These are phyloP conservation scores for Adelognathus sp. DNA, from an alignment of 2,888 invertebrate genomes.

Conservation along the genomic window DNA sequence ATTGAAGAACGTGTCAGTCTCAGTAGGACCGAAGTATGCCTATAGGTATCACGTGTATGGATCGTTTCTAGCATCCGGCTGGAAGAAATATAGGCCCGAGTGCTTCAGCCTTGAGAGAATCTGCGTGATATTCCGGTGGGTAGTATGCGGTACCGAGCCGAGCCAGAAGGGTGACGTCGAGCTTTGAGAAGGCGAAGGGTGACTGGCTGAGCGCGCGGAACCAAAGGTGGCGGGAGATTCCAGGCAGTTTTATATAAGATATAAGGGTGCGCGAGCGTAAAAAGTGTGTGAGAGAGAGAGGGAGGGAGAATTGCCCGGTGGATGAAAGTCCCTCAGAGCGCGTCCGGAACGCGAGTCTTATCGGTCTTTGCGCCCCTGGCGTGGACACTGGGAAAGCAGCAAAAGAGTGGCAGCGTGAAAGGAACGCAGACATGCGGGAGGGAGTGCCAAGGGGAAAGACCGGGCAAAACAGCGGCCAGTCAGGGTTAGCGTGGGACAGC, in stretches of 20 bases:
- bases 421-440: conserved; percentile 26
- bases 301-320: conserved; percentile 12
- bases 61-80: conserved; percentile 15
- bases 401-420: conserved; percentile 53
- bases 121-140: conserved; percentile 7
- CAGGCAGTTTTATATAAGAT: conserved; percentile 48
- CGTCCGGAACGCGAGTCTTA: conserved; percentile 63
- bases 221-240: conserved; percentile 10
- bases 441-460: conserved; percentile 7
- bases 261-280: conserved; percentile 38
- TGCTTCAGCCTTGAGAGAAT: background rate
- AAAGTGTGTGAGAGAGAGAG: too few relatives aligned
- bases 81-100: conserved; percentile 15
- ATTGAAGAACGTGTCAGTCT: background rate
- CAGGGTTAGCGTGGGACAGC: conserved; percentile 54
- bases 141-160: background rate
- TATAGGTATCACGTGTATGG: background rate
- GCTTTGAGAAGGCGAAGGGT: conserved; percentile 38
- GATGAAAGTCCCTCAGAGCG: conserved; percentile 58
- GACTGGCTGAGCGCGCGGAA: conserved; percentile 16
- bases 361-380: conserved; percentile 63
- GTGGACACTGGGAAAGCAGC: conserved; percentile 51
- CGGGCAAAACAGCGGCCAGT: conserved; percentile 47
- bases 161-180: background rate
- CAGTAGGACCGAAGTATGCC: background rate